A percentile compares a stretch with the other conserved stretches of the same genome.
Evolutionary conservation across 1,140 invertebrate genomes (phyloP).

Genomic region (Apocrypta bakeri): DNA sequence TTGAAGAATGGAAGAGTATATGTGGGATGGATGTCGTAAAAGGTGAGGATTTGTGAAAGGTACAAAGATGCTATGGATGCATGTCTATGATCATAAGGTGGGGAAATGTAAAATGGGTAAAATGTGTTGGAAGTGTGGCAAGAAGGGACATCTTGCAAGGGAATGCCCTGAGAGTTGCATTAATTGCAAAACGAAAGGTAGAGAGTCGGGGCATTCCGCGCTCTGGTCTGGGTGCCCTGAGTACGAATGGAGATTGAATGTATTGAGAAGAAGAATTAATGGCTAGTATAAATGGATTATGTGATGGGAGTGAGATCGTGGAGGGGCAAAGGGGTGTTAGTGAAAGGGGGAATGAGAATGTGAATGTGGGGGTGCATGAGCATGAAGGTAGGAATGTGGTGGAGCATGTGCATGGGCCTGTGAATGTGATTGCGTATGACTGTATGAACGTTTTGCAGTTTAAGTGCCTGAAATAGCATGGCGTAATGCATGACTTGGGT

Average conservation of each 20-base stretch:
- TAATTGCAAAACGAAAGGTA: not conserved
- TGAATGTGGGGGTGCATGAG: too few relatives aligned
- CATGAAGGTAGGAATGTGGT: too few relatives aligned
- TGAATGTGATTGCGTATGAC: too few relatives aligned
- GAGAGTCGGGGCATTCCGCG: not conserved
- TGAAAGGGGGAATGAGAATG: too few relatives aligned
- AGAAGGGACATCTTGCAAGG: constrained; percentile 72
- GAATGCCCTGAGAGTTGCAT: constrained; percentile 56
- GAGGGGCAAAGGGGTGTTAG: too few relatives aligned
- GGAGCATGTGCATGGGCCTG: too few relatives aligned
- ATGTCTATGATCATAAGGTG: constrained; percentile 79
- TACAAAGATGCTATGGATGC: constrained; percentile 55
- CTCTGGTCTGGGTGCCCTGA: not conserved
- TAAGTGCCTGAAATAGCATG: not conserved
- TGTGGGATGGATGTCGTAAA: not conserved
- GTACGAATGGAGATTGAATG: constrained; percentile 5
- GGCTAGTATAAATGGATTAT: not conserved
- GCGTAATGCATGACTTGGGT: not conserved
- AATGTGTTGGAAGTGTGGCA: constrained; percentile 71
- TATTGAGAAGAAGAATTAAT: not conserved
- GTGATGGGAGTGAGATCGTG: not conserved
- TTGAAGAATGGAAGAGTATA: not conserved
- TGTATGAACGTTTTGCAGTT: not conserved
- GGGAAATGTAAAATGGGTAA: constrained; percentile 72
- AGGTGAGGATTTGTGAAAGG: not conserved